Conservation (phyloP, 1,140 invertebrate genomes). For the Pachypsylla venusta region DNA sequence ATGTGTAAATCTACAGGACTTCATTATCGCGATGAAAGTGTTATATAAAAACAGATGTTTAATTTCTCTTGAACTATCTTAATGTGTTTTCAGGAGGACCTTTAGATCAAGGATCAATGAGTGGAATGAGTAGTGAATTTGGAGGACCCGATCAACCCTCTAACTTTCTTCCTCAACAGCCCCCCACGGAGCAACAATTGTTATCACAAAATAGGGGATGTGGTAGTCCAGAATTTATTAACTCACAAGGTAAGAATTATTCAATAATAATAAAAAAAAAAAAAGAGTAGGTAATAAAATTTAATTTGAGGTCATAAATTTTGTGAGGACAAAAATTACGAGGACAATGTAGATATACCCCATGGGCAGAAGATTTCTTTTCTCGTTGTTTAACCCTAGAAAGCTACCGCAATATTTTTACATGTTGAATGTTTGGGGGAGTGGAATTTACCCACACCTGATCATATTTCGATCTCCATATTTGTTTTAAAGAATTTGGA, state of each 20-base stretch:
- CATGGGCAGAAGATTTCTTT: neutral
- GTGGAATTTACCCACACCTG: no score
- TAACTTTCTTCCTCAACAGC: constrained; percentile 37
- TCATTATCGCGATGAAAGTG: no score
- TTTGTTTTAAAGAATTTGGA: no score
- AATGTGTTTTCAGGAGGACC: constrained; percentile 43
- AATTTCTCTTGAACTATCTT: no score
- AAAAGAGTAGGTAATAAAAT: neutral
- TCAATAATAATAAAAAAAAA: neutral
- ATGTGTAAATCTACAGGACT: no score
- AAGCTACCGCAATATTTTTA: neutral
- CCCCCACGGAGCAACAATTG: constrained; percentile 28
- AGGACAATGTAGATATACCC: neutral
- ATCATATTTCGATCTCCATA: no score
- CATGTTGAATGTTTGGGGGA: neutral
- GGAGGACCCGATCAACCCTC: constrained; percentile 44
- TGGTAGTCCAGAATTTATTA: constrained; percentile 26
- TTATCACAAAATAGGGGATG: constrained; percentile 20
- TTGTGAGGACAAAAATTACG: neutral
- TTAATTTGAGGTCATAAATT: neutral
- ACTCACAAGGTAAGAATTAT: constrained; percentile 23
- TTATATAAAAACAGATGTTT: no score
- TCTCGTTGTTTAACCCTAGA: neutral
- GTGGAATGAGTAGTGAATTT: constrained; percentile 45
- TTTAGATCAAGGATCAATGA: constrained; percentile 46